Base-by-base conservation (phyloP, 2,113 vertebrate species). In the Xiphophorus couchianus region DNA sequence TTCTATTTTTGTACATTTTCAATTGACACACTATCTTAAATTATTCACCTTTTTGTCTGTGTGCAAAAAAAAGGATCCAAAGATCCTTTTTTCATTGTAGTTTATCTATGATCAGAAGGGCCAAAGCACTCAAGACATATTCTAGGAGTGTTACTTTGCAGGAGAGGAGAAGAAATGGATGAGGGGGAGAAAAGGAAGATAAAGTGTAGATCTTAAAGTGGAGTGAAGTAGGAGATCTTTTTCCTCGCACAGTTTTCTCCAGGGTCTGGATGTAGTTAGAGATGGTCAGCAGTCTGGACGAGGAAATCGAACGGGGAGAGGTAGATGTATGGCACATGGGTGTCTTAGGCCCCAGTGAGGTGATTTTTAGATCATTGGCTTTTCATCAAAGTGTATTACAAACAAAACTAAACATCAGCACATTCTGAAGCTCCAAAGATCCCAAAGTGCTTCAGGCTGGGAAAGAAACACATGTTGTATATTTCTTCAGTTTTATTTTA, bases 221-320 rank as follows among this genome's bases (percentile, higher is more conserved):
- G 15, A 44, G 39, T 39, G 17, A 29, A 9, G 11, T 7, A 22
- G n/a, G 69, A 60, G n/a, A 69, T 69, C 58, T 61, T 83, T 77
- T 72, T 48, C 39, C 67, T 44, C 14, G 17, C n/a, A 15, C 30
- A 2, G 35, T 76, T 76, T 66, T 69, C 77, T 79, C 67, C 17
- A 29, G 66, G 71, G 69, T 77, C 31, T 62, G 19, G 29, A 60
- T 68, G 68, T 37, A 83, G 70, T 63, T 61, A 73, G 44, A 81
- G 35, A 66, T 31, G 67, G 84, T 89, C 86, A 90, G 87, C 87
- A 85, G 75, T 85, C 87, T 70, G 64, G 76, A 72, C 48, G 25
- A 28, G 79, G 78, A 73, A 68, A 75, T 69, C 71, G 48, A 75
- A 74, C 78, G 62, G 29, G 82, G 81, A 71, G 69, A 70, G 78